These are phyloP conservation scores for Hydrochoerus hydrochaeris DNA, from an alignment of 2,113 vertebrate species.

Conservation along the genomic window DNA sequence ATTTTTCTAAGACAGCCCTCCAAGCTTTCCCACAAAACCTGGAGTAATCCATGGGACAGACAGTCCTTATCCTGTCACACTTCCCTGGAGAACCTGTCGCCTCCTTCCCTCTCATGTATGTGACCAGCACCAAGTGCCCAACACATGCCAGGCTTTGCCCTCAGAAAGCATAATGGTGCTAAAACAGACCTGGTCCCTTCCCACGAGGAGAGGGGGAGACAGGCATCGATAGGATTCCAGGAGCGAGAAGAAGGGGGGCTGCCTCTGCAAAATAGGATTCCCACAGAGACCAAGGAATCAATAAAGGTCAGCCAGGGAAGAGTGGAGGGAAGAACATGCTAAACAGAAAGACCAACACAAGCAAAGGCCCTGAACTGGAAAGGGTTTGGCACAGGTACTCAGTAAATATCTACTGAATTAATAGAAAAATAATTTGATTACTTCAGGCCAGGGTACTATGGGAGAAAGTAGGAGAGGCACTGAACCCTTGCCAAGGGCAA, in stretches of 20 bases:
- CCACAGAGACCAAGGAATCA: not conserved
- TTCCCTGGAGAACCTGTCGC: not conserved
- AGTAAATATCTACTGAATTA: not conserved
- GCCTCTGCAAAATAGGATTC: not conserved
- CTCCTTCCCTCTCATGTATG: not conserved
- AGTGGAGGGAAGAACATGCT: not conserved
- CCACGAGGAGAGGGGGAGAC: too few relatives aligned
- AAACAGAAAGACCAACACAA: not conserved
- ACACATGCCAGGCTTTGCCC: not conserved
- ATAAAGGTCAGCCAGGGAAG: not conserved
- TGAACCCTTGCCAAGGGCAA: not conserved
- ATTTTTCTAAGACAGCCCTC: not conserved
- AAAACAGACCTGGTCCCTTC: not conserved
- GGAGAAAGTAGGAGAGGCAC: not conserved
- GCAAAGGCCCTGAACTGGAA: not conserved
- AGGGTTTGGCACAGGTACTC: not conserved
- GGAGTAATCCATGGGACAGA: not conserved
- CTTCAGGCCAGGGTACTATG: not conserved
- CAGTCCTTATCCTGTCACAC: too few relatives aligned
- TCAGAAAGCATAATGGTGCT: accelerated
- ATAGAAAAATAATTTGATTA: not conserved
- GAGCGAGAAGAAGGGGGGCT: not conserved
- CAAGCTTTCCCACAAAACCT: not conserved
- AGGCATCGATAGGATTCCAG: too few relatives aligned
- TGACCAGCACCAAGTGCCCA: too few relatives aligned